A percentile compares a stretch with the other conserved stretches of the same genome.
Evolutionary conservation across 92 coral and sea anemone genomes (phyloP).

Genomic region (Chrysogorgia sp.): DNA sequence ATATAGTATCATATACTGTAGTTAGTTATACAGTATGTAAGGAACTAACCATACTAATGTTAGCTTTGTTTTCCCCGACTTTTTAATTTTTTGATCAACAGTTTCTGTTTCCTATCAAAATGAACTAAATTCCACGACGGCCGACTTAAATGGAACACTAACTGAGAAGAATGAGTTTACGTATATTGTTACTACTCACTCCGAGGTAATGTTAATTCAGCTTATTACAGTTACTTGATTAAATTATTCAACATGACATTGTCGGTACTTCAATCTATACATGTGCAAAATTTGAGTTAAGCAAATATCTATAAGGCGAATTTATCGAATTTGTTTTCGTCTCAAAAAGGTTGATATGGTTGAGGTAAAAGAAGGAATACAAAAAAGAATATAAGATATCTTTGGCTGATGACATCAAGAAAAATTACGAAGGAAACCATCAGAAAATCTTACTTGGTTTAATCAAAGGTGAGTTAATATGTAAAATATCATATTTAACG

Average conservation of each 20-base stretch:
- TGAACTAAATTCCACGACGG: not conserved
- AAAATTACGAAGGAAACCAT: slow-evolving; percentile 74
- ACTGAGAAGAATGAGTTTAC: slow-evolving; percentile 9
- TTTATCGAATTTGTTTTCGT: not conserved
- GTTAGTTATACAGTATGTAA: no score
- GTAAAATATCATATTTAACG: not conserved
- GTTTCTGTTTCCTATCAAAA: slow-evolving; percentile 29
- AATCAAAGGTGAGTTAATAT: slow-evolving; percentile 69
- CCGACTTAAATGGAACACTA: slow-evolving; percentile 29
- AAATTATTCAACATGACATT: no score
- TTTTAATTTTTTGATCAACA: not conserved
- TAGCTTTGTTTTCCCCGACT: not conserved
- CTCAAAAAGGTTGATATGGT: slow-evolving; percentile 38
- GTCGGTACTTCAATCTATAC: not conserved
- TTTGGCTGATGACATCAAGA: slow-evolving; percentile 79
- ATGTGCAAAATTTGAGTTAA: not conserved
- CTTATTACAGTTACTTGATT: not conserved
- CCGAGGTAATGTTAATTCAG: slow-evolving; percentile 1
- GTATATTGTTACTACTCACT: slow-evolving; percentile 19
- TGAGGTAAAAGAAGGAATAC: slow-evolving; percentile 69
- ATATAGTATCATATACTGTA: no score
- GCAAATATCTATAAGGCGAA: not conserved
- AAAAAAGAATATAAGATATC: slow-evolving; percentile 68
- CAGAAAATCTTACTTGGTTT: slow-evolving; percentile 83
- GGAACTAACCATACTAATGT: no score